Evolutionary conservation across 2,113 vertebrate species (phyloP).

Genomic region (Syngnathoides biaculeatus): DNA sequence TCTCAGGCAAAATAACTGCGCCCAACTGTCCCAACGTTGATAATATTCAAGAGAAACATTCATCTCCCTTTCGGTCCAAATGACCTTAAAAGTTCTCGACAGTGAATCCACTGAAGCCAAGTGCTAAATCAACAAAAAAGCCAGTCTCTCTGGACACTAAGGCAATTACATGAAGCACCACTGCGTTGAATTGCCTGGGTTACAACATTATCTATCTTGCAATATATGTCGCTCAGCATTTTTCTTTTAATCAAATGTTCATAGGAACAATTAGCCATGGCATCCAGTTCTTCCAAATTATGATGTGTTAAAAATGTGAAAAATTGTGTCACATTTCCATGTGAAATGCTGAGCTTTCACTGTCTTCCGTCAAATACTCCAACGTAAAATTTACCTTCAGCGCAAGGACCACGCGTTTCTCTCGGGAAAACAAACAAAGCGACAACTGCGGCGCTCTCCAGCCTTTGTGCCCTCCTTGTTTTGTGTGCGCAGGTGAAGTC

Average conservation of each 20-base stretch:
- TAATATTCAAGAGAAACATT: conserved; percentile 20
- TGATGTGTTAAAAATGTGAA: conserved; percentile 20
- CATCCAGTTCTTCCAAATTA: too few relatives aligned
- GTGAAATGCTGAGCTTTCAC: too few relatives aligned
- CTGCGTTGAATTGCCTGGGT: too few relatives aligned
- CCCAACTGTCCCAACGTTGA: too few relatives aligned
- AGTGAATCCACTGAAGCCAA: conserved; percentile 25
- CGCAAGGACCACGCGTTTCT: neutral
- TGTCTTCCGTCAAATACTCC: too few relatives aligned
- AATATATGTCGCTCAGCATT: too few relatives aligned
- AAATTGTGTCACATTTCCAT: too few relatives aligned
- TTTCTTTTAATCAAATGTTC: too few relatives aligned
- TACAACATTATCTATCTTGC: too few relatives aligned
- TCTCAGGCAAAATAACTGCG: too few relatives aligned
- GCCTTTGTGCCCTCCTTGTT: conserved; percentile 22
- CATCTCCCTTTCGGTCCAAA: conserved; percentile 22
- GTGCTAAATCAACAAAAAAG: conserved; percentile 32
- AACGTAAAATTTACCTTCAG: neutral
- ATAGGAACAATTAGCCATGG: too few relatives aligned
- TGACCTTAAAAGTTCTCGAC: conserved; percentile 24
- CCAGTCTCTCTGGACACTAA: conserved; percentile 28
- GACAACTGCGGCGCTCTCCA: neutral
- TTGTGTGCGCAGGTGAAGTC: conserved; percentile 79
- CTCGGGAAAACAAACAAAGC: neutral
- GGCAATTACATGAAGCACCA: conserved; percentile 63